Conservation (phyloP, 2,888 invertebrate species). For the Dicyrtoma fusca region DNA sequence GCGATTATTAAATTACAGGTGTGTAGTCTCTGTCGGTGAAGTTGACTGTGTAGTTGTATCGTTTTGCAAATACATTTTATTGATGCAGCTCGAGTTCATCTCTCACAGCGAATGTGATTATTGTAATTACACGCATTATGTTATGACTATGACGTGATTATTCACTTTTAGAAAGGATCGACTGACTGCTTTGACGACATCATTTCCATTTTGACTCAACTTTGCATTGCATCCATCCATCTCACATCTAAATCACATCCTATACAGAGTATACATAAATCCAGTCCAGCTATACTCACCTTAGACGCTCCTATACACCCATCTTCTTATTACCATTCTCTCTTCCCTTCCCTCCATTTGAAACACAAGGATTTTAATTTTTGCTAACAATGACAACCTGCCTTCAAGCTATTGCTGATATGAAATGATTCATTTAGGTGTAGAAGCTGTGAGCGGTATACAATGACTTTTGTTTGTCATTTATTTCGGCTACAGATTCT, state of each 20-base stretch:
- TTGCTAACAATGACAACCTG: slow-evolving; percentile 20
- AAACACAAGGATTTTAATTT: slow-evolving; percentile 6
- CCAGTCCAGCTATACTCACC: background rate
- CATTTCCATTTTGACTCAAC: slow-evolving; percentile 7
- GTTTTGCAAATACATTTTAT: slow-evolving; percentile 19
- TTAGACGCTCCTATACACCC: no score
- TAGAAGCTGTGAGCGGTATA: background rate
- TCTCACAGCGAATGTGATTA: slow-evolving; percentile 11
- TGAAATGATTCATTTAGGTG: background rate
- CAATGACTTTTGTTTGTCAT: background rate
- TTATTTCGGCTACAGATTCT: background rate
- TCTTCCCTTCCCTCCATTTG: background rate
- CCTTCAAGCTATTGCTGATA: background rate
- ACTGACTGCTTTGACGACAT: background rate
- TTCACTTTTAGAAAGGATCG: slow-evolving; percentile 2
- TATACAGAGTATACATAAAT: background rate
- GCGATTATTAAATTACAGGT: slow-evolving; percentile 35
- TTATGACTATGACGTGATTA: slow-evolving; percentile 17
- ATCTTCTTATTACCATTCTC: background rate
- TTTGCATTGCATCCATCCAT: background rate
- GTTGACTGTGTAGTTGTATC: background rate
- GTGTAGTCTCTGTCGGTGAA: slow-evolving; percentile 7
- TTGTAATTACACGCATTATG: slow-evolving; percentile 26
- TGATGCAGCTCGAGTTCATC: slow-evolving; percentile 7
- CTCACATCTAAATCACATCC: background rate